Percentiles rank a stretch among this genome's conserved stretches.
These are phyloP conservation scores for Mus pahari DNA, from an alignment of 2,113 vertebrate genomes.

Conservation along the genomic window DNA sequence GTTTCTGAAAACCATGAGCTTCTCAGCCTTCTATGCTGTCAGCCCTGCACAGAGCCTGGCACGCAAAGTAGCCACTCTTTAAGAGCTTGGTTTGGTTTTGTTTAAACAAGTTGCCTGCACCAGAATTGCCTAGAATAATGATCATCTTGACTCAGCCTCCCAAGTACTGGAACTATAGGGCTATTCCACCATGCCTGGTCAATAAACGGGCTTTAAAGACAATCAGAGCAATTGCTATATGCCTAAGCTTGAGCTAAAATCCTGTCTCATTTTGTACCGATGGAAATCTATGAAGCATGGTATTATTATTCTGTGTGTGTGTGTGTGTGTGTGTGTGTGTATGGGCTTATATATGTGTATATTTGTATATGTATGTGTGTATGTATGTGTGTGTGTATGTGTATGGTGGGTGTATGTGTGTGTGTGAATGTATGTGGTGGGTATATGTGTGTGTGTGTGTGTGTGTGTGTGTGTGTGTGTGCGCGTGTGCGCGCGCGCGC, in stretches of 20 bases:
- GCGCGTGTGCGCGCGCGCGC: too few relatives aligned
- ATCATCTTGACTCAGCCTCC: background rate
- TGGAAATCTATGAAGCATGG: background rate
- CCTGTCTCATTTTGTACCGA: background rate
- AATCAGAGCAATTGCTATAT: conserved; percentile 7
- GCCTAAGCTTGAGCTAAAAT: background rate
- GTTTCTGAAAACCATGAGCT: conserved; percentile 21
- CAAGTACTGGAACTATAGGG: background rate
- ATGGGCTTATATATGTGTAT: too few relatives aligned
- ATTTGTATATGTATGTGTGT: too few relatives aligned
- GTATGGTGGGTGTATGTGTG: too few relatives aligned
- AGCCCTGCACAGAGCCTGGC: background rate
- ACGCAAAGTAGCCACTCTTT: background rate
- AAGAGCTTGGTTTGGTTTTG: conserved; percentile 2
- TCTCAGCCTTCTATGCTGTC: background rate
- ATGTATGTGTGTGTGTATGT: too few relatives aligned
- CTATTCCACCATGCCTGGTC: background rate
- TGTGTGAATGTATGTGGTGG: too few relatives aligned
- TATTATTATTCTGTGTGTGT: background rate
- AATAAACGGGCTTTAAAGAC: background rate
- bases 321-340: too few relatives aligned
- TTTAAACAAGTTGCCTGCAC: background rate
- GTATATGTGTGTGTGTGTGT: too few relatives aligned
- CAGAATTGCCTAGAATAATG: background rate
- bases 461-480: too few relatives aligned